Conservation (phyloP, 2,113 vertebrate genomes). For the Nyctereutes procyonoides region DNA sequence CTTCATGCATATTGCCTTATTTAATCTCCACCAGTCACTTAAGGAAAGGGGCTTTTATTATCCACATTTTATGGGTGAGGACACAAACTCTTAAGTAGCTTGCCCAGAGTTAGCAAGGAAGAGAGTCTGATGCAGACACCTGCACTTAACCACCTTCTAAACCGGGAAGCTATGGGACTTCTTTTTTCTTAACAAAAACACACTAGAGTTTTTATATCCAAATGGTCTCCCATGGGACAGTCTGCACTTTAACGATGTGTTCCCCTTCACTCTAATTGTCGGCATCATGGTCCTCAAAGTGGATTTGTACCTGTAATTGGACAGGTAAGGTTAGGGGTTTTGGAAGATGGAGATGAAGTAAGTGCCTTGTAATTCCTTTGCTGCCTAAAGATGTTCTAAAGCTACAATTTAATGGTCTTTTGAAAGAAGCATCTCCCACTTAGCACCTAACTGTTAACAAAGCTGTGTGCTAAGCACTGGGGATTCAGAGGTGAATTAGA, state of each 20-base stretch:
- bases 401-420: neutral
- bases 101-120: neutral
- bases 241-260: neutral
- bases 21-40: neutral
- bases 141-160: neutral
- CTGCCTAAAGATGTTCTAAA: neutral
- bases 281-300: neutral
- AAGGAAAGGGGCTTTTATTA: neutral
- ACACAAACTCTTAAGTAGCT: neutral
- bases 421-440: neutral
- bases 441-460: neutral
- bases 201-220: neutral
- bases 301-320: neutral
- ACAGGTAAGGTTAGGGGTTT: neutral
- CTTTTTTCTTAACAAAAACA: neutral
- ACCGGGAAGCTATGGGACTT: neutral
- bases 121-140: rapidly evolving
- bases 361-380: neutral
- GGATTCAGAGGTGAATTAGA: neutral
- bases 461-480: neutral
- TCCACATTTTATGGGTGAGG: neutral
- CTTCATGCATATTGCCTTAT: neutral
- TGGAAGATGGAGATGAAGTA: neutral
- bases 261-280: neutral
- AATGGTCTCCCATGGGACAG: neutral